phyloP scores from a whole-genome alignment of 2,888 invertebrate species.

The Cyclophora albipunctata region DNA sequence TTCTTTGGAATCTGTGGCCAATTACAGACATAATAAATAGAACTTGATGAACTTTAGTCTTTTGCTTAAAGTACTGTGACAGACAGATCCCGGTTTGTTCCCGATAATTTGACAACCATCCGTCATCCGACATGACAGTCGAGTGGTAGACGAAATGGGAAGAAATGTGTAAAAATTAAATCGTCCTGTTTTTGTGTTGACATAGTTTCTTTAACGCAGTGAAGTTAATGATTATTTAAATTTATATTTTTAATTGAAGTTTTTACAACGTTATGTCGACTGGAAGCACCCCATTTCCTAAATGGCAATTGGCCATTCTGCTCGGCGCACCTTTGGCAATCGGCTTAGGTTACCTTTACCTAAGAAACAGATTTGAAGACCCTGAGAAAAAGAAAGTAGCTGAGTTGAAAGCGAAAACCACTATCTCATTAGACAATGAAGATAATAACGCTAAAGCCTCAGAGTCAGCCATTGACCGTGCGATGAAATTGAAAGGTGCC shows the following conservation, averaged over 20 bases:
- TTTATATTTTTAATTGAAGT: slow-evolving; percentile 32
- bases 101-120: background rate
- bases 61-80: no score
- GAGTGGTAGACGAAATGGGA: slow-evolving; percentile 34
- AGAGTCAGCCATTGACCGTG: slow-evolving; percentile 80
- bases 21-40: no score
- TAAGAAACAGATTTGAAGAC: slow-evolving; percentile 74
- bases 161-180: slow-evolving; percentile 41
- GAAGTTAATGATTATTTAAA: slow-evolving; percentile 57
- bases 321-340: slow-evolving; percentile 89
- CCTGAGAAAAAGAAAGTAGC: slow-evolving; percentile 72
- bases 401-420: slow-evolving; percentile 69
- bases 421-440: slow-evolving; percentile 77
- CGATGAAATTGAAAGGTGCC: slow-evolving; percentile 87
- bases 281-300: slow-evolving; percentile 79
- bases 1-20: no score
- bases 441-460: slow-evolving; percentile 59
- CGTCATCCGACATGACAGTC: slow-evolving; percentile 24
- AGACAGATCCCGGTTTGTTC: no score
- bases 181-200: slow-evolving; percentile 39
- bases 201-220: slow-evolving; percentile 31
- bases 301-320: slow-evolving; percentile 91
- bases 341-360: slow-evolving; percentile 87
- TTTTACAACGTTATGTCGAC: slow-evolving; percentile 56
- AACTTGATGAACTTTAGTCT: no score